A percentile compares a stretch with the other conserved stretches of the same genome.
These are phyloP conservation scores for Tinea pellionella DNA, from an alignment of 2,888 invertebrate species.

Conservation along the genomic window DNA sequence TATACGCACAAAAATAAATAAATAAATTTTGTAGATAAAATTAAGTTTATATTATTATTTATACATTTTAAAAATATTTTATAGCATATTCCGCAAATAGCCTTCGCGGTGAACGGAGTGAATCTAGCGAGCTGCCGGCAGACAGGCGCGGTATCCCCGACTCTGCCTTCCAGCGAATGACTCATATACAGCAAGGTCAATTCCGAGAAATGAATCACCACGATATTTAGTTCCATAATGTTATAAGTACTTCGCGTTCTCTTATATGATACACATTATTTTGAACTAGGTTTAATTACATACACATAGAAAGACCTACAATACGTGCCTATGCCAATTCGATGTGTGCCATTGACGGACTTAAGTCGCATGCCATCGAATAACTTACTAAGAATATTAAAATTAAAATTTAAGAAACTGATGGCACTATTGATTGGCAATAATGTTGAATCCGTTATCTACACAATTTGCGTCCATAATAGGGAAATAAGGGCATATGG, in stretches of 20 bases:
- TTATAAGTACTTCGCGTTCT: constrained; percentile 56
- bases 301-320: background rate
- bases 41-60: constrained; percentile 15
- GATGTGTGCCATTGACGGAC: background rate
- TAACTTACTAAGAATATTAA: background rate
- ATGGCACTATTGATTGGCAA: no score
- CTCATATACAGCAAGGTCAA: constrained; percentile 72
- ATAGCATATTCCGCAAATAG: constrained; percentile 31
- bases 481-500: no score
- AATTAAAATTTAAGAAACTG: no score
- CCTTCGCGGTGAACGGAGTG: constrained; percentile 46
- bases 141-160: constrained; percentile 69
- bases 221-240: constrained; percentile 61
- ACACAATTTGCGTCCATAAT: no score
- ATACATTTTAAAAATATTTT: constrained; percentile 28
- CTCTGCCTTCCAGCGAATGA: constrained; percentile 70
- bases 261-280: constrained; percentile 26
- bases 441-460: no score
- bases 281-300: background rate
- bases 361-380: background rate
- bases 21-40: constrained; percentile 48
- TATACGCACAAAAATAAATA: constrained; percentile 26
- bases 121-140: constrained; percentile 57
- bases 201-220: constrained; percentile 63
- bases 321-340: background rate